These are phyloP conservation scores for Cliona cf. orientalis DNA, from an alignment of 37 sponge, comb jelly and placozoan genomes.

Conservation along the genomic window DNA sequence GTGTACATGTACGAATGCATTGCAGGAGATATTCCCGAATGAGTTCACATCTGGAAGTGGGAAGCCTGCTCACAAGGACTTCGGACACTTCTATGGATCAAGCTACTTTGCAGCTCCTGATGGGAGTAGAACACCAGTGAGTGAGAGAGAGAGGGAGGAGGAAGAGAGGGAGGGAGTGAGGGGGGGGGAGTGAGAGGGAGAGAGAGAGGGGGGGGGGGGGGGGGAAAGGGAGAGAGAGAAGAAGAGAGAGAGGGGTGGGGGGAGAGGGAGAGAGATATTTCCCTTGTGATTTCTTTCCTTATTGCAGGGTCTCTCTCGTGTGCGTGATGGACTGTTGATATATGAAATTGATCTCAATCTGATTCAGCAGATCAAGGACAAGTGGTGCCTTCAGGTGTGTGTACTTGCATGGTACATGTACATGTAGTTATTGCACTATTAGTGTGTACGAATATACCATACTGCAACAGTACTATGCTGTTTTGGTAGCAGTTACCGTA, in stretches of 20 bases:
- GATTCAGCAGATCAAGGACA: constrained; percentile 88
- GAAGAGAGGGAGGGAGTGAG: too few relatives aligned
- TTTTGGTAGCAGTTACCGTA: too few relatives aligned
- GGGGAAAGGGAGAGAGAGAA: too few relatives aligned
- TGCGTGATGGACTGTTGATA: constrained; percentile 87
- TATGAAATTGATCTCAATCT: constrained; percentile 90
- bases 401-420: not conserved
- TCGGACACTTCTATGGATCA: constrained; percentile 98
- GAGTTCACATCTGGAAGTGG: constrained; percentile 97
- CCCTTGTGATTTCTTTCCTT: too few relatives aligned
- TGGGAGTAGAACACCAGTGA: constrained; percentile 94
- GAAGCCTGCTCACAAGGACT: constrained; percentile 96
- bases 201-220: too few relatives aligned
- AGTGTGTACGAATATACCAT: too few relatives aligned
- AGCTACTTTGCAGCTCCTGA: constrained; percentile 95
- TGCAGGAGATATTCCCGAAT: constrained; percentile 88
- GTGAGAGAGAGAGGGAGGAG: too few relatives aligned
- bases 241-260: too few relatives aligned
- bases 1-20: too few relatives aligned
- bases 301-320: constrained; percentile 82
- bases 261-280: not conserved
- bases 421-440: too few relatives aligned
- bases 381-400: constrained; percentile 90
- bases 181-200: too few relatives aligned
- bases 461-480: too few relatives aligned